phyloP scores from a whole-genome alignment of 2,888 invertebrate genomes.

The Polylopha cassiicola region DNA sequence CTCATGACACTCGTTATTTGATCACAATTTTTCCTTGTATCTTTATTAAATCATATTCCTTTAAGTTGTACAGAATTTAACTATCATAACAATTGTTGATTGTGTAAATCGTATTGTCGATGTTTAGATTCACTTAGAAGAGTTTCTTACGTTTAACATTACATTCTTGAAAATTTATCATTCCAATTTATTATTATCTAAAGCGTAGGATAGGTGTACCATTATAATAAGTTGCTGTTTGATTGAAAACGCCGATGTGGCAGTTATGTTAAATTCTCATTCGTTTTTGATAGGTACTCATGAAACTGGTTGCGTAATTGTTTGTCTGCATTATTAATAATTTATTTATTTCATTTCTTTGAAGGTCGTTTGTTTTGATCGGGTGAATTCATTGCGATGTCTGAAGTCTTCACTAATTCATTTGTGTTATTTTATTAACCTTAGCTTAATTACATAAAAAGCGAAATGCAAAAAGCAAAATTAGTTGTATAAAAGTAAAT shows the following conservation, averaged over 20 bases:
- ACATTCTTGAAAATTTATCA: constrained; percentile 76
- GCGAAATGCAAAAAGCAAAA: constrained; percentile 38
- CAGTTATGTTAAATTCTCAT: constrained; percentile 20
- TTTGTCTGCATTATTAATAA: constrained; percentile 50
- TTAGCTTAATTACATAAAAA: constrained; percentile 38
- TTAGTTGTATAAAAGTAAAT: constrained; percentile 56
- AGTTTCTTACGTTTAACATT: constrained; percentile 51
- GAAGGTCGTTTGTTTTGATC: constrained; percentile 44
- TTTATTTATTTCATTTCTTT: constrained; percentile 52
- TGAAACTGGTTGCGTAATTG: constrained; percentile 59
- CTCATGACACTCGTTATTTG: constrained; percentile 9
- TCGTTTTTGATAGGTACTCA: constrained; percentile 10
- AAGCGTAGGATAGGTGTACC: constrained; percentile 70
- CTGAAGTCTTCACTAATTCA: constrained; percentile 40
- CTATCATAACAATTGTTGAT: constrained; percentile 3
- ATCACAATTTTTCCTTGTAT: constrained; percentile 13
- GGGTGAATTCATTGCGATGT: constrained; percentile 45
- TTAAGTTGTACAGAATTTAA: constrained; percentile 7
- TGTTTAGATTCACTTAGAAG: constrained; percentile 33
- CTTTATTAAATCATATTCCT: constrained; percentile 7
- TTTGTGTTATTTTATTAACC: constrained; percentile 39
- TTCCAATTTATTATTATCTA: constrained; percentile 74
- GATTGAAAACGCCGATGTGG: constrained; percentile 24
- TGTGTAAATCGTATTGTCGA: constrained; percentile 25
- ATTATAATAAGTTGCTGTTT: constrained; percentile 54